phyloP scores from a whole-genome alignment of 2,797 vertebrate genomes.

The Gymnothorax javanicus region DNA sequence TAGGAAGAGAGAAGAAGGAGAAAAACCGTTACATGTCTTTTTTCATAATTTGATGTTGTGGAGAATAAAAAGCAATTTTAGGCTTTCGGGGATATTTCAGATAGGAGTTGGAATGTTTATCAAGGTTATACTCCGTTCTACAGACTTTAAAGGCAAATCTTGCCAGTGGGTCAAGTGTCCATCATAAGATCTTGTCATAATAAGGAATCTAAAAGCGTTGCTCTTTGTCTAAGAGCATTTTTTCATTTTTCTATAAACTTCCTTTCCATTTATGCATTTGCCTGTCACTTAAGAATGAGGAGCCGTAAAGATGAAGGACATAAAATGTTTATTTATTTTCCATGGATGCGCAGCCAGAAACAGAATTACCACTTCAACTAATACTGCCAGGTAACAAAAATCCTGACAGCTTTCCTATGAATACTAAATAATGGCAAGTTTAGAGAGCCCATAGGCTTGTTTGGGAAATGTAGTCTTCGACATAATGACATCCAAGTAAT shows the following conservation, averaged over 20 bases:
- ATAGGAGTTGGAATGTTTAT: constrained; percentile 41
- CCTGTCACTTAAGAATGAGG: neutral
- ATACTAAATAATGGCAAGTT: neutral
- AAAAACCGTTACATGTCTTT: constrained; percentile 47
- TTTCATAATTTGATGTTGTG: constrained; percentile 68
- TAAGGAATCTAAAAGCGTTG: constrained; percentile 15
- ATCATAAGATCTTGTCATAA: constrained; percentile 8
- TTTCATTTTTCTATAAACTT: neutral
- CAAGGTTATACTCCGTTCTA: constrained; percentile 41
- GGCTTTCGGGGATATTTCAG: constrained; percentile 62
- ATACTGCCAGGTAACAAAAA: neutral
- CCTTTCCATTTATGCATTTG: neutral
- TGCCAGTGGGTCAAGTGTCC: constrained; percentile 10
- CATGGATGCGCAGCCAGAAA: neutral
- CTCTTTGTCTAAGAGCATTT: neutral
- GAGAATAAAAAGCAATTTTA: constrained; percentile 58
- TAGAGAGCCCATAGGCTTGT: neutral
- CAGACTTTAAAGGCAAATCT: constrained; percentile 36
- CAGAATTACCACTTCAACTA: neutral
- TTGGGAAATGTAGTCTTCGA: neutral
- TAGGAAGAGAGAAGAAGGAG: constrained; percentile 47
- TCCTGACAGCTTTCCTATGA: neutral
- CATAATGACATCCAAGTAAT: neutral
- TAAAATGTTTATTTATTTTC: neutral
- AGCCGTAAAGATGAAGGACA: neutral